These are phyloP conservation scores for Drosophila lutescens DNA, from an alignment of 2,888 invertebrate genomes.

Conservation along the genomic window DNA sequence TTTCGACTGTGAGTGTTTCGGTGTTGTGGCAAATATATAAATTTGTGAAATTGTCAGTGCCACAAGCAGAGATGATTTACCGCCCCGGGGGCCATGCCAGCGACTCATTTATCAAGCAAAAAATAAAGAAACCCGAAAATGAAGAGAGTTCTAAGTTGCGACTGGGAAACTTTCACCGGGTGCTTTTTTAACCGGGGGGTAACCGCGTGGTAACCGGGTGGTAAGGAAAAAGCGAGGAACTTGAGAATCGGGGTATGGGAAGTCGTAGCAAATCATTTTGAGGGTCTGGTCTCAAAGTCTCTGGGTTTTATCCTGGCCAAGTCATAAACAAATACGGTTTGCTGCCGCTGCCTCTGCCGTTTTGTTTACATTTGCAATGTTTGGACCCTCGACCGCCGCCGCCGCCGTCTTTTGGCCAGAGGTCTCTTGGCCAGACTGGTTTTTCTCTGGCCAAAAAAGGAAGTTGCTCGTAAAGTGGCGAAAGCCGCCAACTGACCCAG, in stretches of 20 bases:
- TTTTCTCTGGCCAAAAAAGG: slow-evolving; percentile 63
- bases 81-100: slow-evolving; percentile 46
- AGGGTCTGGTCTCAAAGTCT: not conserved
- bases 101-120: slow-evolving; percentile 65
- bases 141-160: slow-evolving; percentile 44
- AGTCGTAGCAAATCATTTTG: slow-evolving; percentile 25
- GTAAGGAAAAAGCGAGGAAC: slow-evolving; percentile 8
- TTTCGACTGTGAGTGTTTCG: slow-evolving; percentile 24
- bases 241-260: slow-evolving; percentile 32
- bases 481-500: slow-evolving; percentile 64
- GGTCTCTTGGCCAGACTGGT: slow-evolving; percentile 46
- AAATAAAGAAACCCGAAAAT: slow-evolving; percentile 42
- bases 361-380: slow-evolving; percentile 34
- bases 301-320: slow-evolving; percentile 8
- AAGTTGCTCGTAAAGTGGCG: slow-evolving; percentile 77
- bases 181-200: not conserved
- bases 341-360: slow-evolving; percentile 3
- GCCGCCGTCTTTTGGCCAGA: slow-evolving; percentile 12
- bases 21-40: slow-evolving; percentile 49
- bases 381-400: slow-evolving; percentile 11
- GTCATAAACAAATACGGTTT: slow-evolving; percentile 36
- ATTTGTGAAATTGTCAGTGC: slow-evolving; percentile 52
- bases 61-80: slow-evolving; percentile 62
- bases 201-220: not conserved
- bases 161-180: slow-evolving; percentile 36